Evolutionary conservation across 2,113 vertebrate genomes (phyloP).

Genomic region (Ageneiosus marmoratus): DNA sequence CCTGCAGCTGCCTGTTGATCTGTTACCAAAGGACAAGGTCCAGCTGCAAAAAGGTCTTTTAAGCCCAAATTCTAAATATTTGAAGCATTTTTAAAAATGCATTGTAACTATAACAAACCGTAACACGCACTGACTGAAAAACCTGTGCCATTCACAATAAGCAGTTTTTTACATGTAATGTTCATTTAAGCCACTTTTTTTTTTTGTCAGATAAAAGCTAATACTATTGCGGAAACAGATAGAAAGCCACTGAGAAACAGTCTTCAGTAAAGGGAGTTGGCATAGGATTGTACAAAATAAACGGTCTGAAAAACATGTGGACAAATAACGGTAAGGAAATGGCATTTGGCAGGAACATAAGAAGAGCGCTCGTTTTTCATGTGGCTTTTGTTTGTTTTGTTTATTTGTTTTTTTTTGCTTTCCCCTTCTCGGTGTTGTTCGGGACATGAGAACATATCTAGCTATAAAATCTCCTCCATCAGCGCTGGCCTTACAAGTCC

Average conservation of each 20-base stretch:
- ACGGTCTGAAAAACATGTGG: slow-evolving; percentile 47
- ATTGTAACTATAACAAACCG: slow-evolving; percentile 1
- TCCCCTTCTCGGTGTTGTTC: background rate
- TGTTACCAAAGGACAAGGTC: slow-evolving; percentile 24
- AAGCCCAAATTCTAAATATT: no score
- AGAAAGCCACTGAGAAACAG: slow-evolving; percentile 48
- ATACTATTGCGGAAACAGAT: slow-evolving; percentile 51
- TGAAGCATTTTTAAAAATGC: background rate
- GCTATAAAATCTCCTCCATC: background rate
- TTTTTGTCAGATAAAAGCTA: slow-evolving; percentile 42
- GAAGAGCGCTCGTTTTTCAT: background rate
- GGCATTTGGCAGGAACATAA: slow-evolving; percentile 25
- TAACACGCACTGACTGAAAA: slow-evolving; percentile 35
- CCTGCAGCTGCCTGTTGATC: slow-evolving; percentile 51
- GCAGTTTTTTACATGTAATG: slow-evolving; percentile 22
- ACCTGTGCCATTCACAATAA: slow-evolving; percentile 26
- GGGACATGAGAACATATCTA: background rate
- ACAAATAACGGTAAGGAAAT: slow-evolving; percentile 54
- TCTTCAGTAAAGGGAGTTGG: slow-evolving; percentile 47
- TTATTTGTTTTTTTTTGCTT: background rate
- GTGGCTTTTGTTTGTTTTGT: background rate
- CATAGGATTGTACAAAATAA: slow-evolving; percentile 55
- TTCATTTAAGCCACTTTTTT: slow-evolving; percentile 31
- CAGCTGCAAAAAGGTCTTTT: slow-evolving; percentile 56
- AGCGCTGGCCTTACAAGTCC: background rate